A percentile compares a stretch with the other conserved stretches of the same genome.
phyloP scores from a whole-genome alignment of 2,113 vertebrate species.

The Connochaetes taurinus region DNA sequence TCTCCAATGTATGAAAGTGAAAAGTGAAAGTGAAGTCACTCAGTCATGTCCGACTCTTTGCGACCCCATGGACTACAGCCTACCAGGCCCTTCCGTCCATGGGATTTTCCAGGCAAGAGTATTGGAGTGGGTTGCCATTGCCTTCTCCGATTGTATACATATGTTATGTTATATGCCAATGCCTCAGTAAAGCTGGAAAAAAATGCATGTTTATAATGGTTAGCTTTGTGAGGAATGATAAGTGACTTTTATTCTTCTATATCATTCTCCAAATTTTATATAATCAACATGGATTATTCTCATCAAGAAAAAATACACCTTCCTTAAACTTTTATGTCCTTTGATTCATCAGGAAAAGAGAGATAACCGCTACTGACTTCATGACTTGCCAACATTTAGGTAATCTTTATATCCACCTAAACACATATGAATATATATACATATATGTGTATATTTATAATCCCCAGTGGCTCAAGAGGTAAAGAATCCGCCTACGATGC shows the following conservation, averaged over 20 bases:
- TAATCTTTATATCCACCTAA: background rate
- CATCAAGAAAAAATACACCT: background rate
- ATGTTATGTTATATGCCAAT: background rate
- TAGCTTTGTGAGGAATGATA: background rate
- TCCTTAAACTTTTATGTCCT: background rate
- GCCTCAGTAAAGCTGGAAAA: background rate
- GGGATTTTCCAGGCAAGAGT: no score
- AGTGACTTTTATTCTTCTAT: background rate
- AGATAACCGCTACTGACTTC: background rate
- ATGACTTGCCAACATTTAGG: background rate
- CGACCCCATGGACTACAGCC: no score
- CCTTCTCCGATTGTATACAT: background rate
- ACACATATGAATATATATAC: background rate
- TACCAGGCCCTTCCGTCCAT: background rate
- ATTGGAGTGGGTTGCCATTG: no score
- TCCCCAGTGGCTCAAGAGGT: background rate
- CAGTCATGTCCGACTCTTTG: no score
- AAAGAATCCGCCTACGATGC: background rate
- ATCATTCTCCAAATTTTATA: background rate
- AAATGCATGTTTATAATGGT: background rate
- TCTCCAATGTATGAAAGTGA: no score
- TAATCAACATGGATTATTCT: background rate
- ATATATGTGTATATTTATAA: background rate
- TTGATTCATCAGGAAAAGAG: background rate
- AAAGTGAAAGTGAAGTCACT: no score